Conservation (phyloP, 2,888 invertebrate species). For the Nemoura dubitans region DNA sequence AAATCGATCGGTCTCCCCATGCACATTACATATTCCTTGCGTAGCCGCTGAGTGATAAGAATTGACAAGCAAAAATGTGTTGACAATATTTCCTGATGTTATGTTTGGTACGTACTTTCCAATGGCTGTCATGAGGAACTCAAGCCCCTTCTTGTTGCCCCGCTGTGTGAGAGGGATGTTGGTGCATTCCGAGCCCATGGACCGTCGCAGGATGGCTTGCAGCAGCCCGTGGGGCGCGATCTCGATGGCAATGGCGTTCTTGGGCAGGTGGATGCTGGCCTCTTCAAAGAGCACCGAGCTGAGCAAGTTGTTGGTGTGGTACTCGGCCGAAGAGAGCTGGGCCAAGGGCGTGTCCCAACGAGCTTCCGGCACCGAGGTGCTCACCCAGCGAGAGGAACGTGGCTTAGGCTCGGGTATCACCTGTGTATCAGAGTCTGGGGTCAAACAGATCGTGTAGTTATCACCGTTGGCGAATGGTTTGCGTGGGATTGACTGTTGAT, state of each 20-base stretch:
- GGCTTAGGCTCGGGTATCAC: conserved; percentile 71
- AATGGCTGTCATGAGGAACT: conserved; percentile 69
- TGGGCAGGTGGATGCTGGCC: conserved; percentile 79
- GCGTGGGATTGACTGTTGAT: too few species aligned
- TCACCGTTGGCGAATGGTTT: too few species aligned
- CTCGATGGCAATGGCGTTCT: conserved; percentile 85
- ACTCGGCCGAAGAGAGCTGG: conserved; percentile 80
- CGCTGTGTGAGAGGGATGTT: conserved; percentile 81
- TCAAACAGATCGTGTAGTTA: not conserved
- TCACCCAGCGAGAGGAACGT: conserved; percentile 83
- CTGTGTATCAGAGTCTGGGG: conserved; percentile 54
- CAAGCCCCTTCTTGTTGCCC: conserved; percentile 71
- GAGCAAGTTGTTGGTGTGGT: conserved; percentile 80
- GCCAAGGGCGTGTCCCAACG: conserved; percentile 76
- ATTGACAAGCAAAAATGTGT: too few species aligned
- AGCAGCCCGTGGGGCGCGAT: conserved; percentile 90
- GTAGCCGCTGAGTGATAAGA: too few species aligned
- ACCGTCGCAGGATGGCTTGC: conserved; percentile 85
- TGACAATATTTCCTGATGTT: too few species aligned
- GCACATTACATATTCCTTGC: too few species aligned
- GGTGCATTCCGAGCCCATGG: conserved; percentile 73
- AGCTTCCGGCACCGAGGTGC: conserved; percentile 79
- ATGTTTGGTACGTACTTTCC: conserved; percentile 71
- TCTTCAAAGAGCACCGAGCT: conserved; percentile 84
- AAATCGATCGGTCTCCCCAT: not conserved